These are phyloP conservation scores for Atrichornis clamosus DNA, from an alignment of 2,113 vertebrate genomes.

Conservation along the genomic window DNA sequence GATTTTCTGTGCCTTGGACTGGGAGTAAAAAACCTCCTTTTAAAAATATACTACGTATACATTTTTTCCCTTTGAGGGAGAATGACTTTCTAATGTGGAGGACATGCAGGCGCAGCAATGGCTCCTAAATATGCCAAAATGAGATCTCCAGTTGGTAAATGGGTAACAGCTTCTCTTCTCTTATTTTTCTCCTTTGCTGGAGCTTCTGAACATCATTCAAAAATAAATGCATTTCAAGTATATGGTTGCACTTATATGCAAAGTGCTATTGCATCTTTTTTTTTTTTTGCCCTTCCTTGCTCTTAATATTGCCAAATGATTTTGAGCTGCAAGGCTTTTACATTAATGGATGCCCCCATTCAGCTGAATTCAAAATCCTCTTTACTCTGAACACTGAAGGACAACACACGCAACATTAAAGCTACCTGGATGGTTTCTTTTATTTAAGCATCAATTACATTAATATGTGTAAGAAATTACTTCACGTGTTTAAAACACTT, in stretches of 20 bases:
- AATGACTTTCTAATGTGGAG: not conserved
- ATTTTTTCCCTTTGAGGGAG: not conserved
- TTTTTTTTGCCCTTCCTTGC: not conserved
- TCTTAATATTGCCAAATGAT: not conserved
- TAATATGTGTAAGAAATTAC: not conserved
- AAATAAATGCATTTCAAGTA: slow-evolving; percentile 23
- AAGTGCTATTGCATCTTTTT: not conserved
- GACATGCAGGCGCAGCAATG: not conserved
- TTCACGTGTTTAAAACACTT: not conserved
- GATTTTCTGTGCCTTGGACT: not conserved
- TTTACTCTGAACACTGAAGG: not conserved
- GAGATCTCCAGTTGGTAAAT: not conserved
- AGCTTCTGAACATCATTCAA: not conserved
- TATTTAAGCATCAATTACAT: not conserved
- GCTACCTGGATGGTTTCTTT: not conserved
- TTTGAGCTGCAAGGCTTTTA: not conserved
- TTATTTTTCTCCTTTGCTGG: not conserved
- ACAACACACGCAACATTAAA: not conserved
- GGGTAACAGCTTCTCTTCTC: not conserved
- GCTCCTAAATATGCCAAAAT: slow-evolving; percentile 14
- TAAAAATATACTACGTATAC: not conserved
- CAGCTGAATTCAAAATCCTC: not conserved
- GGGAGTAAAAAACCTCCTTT: not conserved
- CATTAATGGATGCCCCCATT: not conserved
- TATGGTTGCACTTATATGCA: not conserved